These are phyloP conservation scores for Delphinus delphis DNA, from an alignment of 2,113 vertebrate genomes.

Conservation along the genomic window DNA sequence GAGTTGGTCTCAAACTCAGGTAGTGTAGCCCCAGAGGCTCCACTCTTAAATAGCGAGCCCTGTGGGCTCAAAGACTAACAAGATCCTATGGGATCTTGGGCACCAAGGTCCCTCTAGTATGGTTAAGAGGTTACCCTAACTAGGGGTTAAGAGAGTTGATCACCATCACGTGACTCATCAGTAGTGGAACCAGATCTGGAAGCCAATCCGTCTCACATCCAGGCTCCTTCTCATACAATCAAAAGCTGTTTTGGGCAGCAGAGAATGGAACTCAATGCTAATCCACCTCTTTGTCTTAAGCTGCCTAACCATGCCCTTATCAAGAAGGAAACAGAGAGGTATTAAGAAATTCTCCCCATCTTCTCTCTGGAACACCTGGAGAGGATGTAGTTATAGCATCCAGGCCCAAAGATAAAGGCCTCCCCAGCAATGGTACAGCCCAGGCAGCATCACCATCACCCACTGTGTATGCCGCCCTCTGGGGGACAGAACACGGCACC, in stretches of 20 bases:
- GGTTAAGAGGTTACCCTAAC: neutral
- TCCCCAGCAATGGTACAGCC: neutral
- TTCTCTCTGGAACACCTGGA: neutral
- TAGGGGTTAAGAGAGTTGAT: neutral
- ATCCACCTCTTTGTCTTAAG: constrained; percentile 18
- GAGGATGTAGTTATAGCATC: neutral
- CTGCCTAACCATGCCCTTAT: neutral
- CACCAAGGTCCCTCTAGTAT: neutral
- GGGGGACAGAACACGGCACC: rapidly evolving
- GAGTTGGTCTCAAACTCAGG: neutral
- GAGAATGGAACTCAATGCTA: neutral
- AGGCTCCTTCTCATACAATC: neutral
- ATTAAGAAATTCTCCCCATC: neutral
- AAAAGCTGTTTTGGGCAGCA: neutral
- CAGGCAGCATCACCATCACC: neutral
- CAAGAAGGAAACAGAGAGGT: neutral
- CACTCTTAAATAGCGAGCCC: neutral
- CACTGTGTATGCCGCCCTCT: rapidly evolving
- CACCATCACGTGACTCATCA: neutral
- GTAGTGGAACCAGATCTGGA: neutral
- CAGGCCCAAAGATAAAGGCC: neutral
- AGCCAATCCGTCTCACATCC: neutral
- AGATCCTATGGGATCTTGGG: neutral
- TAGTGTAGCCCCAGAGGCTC: neutral
- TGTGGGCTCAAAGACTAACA: neutral